A percentile compares a stretch with the other conserved stretches of the same genome.
These are phyloP conservation scores for Trachymyrmex cornetzi DNA, from an alignment of 1,140 invertebrate genomes.

Conservation along the genomic window DNA sequence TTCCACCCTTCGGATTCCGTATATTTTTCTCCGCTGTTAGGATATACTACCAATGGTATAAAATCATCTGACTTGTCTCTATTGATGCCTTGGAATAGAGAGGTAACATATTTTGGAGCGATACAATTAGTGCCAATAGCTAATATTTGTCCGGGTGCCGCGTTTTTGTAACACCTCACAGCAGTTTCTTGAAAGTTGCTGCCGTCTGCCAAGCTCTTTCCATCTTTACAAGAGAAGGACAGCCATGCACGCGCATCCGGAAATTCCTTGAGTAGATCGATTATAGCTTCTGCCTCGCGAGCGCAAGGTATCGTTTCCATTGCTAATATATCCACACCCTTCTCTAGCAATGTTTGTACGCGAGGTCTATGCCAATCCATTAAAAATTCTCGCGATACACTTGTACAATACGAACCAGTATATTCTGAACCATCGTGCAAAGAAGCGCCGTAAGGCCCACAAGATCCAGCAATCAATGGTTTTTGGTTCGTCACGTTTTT, in stretches of 20 bases:
- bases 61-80: slow-evolving; percentile 69
- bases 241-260: slow-evolving; percentile 93
- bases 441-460: slow-evolving; percentile 96
- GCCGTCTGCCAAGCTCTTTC: slow-evolving; percentile 90
- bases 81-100: slow-evolving; percentile 88
- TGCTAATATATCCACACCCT: slow-evolving; percentile 94
- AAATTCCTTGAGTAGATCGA: slow-evolving; percentile 92
- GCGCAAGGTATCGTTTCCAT: slow-evolving; percentile 96
- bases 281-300: slow-evolving; percentile 93
- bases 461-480: slow-evolving; percentile 93
- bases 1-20: slow-evolving; percentile 88
- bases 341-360: slow-evolving; percentile 91
- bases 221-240: slow-evolving; percentile 92
- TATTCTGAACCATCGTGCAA: slow-evolving; percentile 97
- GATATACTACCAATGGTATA: slow-evolving; percentile 90
- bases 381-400: slow-evolving; percentile 89
- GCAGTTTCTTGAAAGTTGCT: slow-evolving; percentile 90
- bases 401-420: slow-evolving; percentile 93
- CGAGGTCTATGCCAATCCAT: slow-evolving; percentile 94
- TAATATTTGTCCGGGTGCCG: slow-evolving; percentile 89
- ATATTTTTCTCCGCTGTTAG: slow-evolving; percentile 91
- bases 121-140: slow-evolving; percentile 96
- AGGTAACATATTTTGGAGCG: slow-evolving; percentile 88
- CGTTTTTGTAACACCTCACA: slow-evolving; percentile 89
- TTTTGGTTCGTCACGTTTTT: slow-evolving; percentile 73